Conservation (phyloP, 2,888 invertebrate species). For the Pandemis cinnamomeana region DNA sequence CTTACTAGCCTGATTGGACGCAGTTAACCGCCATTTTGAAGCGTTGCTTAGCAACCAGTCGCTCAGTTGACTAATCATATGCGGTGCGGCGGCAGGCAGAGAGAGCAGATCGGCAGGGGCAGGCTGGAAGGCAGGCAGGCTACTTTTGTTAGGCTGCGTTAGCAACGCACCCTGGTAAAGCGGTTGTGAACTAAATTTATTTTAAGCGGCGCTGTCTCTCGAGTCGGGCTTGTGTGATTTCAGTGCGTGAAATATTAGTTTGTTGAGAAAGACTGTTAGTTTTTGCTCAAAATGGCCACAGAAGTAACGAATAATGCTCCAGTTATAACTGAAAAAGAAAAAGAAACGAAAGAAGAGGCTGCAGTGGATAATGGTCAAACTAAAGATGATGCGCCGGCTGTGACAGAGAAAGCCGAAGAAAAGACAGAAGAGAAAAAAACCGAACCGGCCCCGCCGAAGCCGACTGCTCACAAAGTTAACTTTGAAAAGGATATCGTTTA, state of each 20-base stretch:
- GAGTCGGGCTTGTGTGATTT: slow-evolving; percentile 47
- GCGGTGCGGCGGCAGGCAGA: slow-evolving; percentile 4
- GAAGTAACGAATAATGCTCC: slow-evolving; percentile 90
- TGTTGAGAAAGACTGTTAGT: slow-evolving; percentile 45
- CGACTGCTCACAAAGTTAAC: slow-evolving; percentile 93
- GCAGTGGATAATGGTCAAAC: slow-evolving; percentile 77
- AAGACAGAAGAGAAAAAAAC: slow-evolving; percentile 81
- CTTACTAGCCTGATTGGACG: slow-evolving; percentile 32
- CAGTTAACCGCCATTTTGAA: slow-evolving; percentile 57
- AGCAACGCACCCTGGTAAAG: slow-evolving; percentile 44
- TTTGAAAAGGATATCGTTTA: slow-evolving; percentile 97
- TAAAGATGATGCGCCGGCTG: slow-evolving; percentile 73
- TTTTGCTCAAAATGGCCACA: slow-evolving; percentile 86
- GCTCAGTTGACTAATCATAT: slow-evolving; percentile 49
- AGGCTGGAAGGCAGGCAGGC: slow-evolving; percentile 40
- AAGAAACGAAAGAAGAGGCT: slow-evolving; percentile 83
- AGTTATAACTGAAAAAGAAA: slow-evolving; percentile 86
- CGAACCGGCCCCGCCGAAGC: slow-evolving; percentile 89
- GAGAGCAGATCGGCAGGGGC: slow-evolving; percentile 40
- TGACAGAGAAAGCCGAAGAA: slow-evolving; percentile 80
- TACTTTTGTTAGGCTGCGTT: slow-evolving; percentile 39
- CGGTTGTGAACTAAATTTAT: slow-evolving; percentile 51
- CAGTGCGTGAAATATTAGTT: slow-evolving; percentile 53
- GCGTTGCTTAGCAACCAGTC: slow-evolving; percentile 61
- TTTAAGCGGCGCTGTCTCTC: slow-evolving; percentile 45